Evolutionary conservation across 2,113 vertebrate genomes (phyloP).

Genomic region (Rhynchopsitta pachyrhyncha): DNA sequence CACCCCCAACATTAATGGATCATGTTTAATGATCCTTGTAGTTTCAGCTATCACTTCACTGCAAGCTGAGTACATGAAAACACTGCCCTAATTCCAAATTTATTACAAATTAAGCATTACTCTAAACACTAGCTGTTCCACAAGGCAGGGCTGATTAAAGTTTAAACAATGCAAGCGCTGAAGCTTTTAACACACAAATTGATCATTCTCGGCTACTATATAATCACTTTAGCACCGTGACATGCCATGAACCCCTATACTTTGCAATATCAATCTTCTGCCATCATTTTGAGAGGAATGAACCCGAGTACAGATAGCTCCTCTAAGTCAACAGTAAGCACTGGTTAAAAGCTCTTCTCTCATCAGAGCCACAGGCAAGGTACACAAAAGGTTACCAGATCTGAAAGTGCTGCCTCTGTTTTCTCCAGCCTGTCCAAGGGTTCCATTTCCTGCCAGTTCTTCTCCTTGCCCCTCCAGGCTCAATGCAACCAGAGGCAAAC

Average conservation of each 20-base stretch:
- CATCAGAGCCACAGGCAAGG: not conserved
- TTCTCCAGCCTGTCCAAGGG: fast-evolving
- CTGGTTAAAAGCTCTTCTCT: not conserved
- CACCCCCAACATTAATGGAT: not conserved
- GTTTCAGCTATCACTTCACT: not conserved
- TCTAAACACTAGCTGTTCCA: constrained; percentile 18
- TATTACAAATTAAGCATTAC: constrained; percentile 20
- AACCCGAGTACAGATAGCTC: not conserved
- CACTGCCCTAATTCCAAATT: not conserved
- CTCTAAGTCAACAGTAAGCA: not conserved
- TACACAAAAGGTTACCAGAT: not conserved
- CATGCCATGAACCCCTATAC: not conserved
- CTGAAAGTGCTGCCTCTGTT: fast-evolving
- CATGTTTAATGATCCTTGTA: not conserved
- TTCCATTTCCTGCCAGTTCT: not conserved
- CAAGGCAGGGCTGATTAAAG: not conserved
- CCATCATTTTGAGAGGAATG: not conserved
- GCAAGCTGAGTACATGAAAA: not conserved
- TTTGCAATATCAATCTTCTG: not conserved
- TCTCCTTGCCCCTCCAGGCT: not conserved
- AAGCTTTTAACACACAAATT: not conserved
- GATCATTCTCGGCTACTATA: not conserved
- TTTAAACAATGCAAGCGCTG: not conserved
- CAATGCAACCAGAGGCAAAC: not conserved
- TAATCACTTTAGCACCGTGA: not conserved